Evolutionary conservation across 2,113 vertebrate genomes (phyloP).

Genomic region (Apodemus sylvaticus): DNA sequence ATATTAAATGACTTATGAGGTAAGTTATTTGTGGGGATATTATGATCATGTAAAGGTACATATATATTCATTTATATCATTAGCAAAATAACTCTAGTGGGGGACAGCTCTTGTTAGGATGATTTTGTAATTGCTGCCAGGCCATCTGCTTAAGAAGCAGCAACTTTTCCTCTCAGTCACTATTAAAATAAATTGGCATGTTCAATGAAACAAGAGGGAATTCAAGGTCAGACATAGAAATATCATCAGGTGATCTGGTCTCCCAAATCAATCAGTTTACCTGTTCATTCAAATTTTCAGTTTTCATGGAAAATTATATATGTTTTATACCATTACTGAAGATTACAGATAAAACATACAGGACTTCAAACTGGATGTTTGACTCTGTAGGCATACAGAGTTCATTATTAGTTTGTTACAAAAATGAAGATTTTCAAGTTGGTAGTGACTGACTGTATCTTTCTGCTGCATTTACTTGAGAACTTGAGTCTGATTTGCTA

Average conservation of each 20-base stretch:
- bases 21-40: background rate
- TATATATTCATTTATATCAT: background rate
- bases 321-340: background rate
- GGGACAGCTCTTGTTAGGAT: background rate
- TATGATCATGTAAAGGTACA: background rate
- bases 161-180: background rate
- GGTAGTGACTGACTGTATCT: background rate
- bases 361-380: background rate
- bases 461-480: background rate
- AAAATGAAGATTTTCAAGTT: background rate
- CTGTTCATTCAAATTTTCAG: background rate
- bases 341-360: background rate
- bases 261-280: background rate
- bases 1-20: background rate
- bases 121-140: conserved; percentile 42
- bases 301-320: background rate
- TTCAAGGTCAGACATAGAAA: background rate
- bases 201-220: background rate
- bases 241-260: background rate
- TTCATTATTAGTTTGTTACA: background rate
- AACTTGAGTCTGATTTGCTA: background rate
- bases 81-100: background rate
- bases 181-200: conserved; percentile 21
- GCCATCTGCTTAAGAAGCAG: conserved; percentile 31
- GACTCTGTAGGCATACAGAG: background rate